Conservation (phyloP, 2,113 vertebrate species). For the Phoenicopterus ruber region DNA sequence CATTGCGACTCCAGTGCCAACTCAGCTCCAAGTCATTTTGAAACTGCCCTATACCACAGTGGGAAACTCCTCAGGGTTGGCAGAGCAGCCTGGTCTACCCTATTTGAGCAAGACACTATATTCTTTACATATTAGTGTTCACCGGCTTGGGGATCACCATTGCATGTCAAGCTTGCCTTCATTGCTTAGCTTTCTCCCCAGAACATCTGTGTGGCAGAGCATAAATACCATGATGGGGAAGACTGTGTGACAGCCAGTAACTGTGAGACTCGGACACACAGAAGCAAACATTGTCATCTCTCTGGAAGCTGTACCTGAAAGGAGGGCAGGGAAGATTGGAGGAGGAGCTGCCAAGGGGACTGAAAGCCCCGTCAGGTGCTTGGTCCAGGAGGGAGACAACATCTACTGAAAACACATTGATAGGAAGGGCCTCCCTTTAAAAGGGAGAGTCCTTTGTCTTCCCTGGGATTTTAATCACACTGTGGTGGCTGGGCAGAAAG, state of each 20-base stretch:
- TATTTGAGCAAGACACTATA: not conserved
- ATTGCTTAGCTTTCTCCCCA: not conserved
- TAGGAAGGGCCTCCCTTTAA: accelerated
- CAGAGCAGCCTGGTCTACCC: not conserved
- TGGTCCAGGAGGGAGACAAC: not conserved
- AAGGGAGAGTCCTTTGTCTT: not conserved
- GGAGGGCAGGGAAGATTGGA: not conserved
- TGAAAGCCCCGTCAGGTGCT: not conserved
- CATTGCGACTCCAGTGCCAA: not conserved
- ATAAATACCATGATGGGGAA: not conserved
- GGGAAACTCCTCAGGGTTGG: not conserved
- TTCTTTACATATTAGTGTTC: not conserved
- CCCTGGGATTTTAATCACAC: not conserved
- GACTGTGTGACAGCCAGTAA: not conserved
- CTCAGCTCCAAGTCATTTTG: not conserved
- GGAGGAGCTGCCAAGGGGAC: not conserved
- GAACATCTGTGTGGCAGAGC: not conserved
- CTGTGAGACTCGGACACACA: not conserved
- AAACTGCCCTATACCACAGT: not conserved
- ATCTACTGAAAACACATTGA: not conserved
- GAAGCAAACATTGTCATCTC: not conserved
- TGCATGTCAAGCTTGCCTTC: not conserved
- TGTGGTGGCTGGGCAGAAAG: not conserved
- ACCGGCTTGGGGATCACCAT: not conserved
- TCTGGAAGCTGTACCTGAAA: not conserved